Base-by-base conservation (phyloP, 2,113 vertebrate species). In the Danionella cerebrum region DNA sequence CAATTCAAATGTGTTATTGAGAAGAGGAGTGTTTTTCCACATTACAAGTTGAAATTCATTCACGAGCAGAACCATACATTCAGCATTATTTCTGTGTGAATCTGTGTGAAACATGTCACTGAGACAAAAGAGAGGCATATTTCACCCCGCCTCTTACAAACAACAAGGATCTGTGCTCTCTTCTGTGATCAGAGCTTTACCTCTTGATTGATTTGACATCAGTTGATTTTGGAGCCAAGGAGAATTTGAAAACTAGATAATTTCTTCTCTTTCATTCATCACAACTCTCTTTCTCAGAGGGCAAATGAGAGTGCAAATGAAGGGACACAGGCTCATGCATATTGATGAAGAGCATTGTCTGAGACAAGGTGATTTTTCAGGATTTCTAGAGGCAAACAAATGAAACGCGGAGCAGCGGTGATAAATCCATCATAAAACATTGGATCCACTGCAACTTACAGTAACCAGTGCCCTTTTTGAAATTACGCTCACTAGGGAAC, bases 311-410 rank as follows among this genome's bases (percentile, higher is more conserved):
- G 24, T 24, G 44, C 45, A 53, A 69, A 65, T n/a, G 53, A 24
- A 70, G 33, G 24, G 21, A 47, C 54, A 64, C 19, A 35, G 68
- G 6, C 57, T 69, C 65, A 72, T 76, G 36, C 53, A 72, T 72
- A 66, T 65, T 69, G 33, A 76, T 72, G 16, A 68, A 39, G 22
- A 36, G 19, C 18, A 5, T 33, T 22, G 65, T 45, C 51, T 57
- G 44, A 44, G 57, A 64, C 51, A 44, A 45, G 27, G 48, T 67
- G 36, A 29, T 59, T 48, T n/a, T 63, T 41, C 55, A 53, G 36
- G 62, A 66, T 48, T 50, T 50, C 35, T 38, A 59, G 9, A 54
- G 31, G 22, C 21, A 66, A 58, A 54, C 69, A 41, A 50, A 51
- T 57, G 5, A 44, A 58, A 39, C 39, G 35, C 38, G 16, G 33